phyloP scores from a whole-genome alignment of 2,113 vertebrate genomes.

The human region DNA sequence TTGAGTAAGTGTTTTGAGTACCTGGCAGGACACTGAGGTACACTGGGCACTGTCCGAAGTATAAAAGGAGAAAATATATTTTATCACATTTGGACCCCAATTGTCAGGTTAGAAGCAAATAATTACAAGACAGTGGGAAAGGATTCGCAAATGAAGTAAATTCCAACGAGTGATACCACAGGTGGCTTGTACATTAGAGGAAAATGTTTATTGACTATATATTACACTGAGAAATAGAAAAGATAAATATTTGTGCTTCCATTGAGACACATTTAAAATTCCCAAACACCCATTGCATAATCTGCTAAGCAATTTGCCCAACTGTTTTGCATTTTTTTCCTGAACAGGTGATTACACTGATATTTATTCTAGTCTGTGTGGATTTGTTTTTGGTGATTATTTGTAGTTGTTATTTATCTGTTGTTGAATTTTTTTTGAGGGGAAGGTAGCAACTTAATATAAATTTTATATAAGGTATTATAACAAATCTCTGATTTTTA shows the following conservation, averaged over 20 bases:
- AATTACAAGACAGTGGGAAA: neutral
- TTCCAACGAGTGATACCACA: neutral
- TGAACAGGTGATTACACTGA: slow-evolving; percentile 41
- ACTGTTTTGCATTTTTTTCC: slow-evolving; percentile 39
- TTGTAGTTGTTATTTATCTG: slow-evolving; percentile 47
- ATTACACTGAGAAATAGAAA: slow-evolving; percentile 39
- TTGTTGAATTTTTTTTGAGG: neutral
- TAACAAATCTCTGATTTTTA: neutral
- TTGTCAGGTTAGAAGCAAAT: neutral
- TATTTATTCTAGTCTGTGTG: slow-evolving; percentile 40
- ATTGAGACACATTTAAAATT: slow-evolving; percentile 65
- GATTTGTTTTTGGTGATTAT: slow-evolving; percentile 19
- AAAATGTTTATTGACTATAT: slow-evolving; percentile 15
- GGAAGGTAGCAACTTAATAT: neutral
- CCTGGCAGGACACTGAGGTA: neutral
- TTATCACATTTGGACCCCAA: neutral
- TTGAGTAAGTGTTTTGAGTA: neutral
- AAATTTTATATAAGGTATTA: slow-evolving; percentile 30
- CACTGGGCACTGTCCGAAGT: neutral
- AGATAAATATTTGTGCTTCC: slow-evolving; percentile 65
- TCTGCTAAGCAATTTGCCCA: slow-evolving; percentile 57
- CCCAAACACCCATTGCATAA: slow-evolving; percentile 50
- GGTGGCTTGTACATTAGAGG: neutral
- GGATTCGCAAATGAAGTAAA: slow-evolving; percentile 40
- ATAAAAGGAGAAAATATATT: neutral